phyloP scores from a whole-genome alignment of 2,888 invertebrate genomes.

The Megalurothrips usitatus region DNA sequence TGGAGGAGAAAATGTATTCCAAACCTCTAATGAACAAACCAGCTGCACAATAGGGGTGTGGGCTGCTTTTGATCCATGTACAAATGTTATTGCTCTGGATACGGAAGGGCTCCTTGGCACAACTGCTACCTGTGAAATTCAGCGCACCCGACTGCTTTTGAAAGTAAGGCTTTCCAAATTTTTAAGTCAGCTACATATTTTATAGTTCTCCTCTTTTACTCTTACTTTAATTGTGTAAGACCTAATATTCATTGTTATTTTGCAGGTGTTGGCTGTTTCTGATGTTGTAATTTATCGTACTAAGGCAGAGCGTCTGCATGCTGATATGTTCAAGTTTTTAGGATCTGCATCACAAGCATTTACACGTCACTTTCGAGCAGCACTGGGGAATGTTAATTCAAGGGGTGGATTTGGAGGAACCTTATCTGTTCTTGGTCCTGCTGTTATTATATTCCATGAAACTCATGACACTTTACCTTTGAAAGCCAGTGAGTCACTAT shows the following conservation, averaged over 20 bases:
- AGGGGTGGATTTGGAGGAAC: conserved; percentile 47
- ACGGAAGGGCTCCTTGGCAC: conserved; percentile 73
- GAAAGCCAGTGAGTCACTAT: conserved; percentile 49
- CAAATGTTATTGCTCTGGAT: conserved; percentile 66
- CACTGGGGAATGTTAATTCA: conserved; percentile 48
- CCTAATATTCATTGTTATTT: conserved; percentile 31
- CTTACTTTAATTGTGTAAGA: not conserved
- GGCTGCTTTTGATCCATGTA: conserved; percentile 64
- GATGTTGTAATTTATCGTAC: conserved; percentile 75
- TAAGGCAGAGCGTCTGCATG: conserved; percentile 66
- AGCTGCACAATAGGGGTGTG: conserved; percentile 75
- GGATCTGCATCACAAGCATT: conserved; percentile 72
- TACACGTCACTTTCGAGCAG: conserved; percentile 63
- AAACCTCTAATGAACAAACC: conserved; percentile 60
- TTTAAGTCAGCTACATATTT: not conserved
- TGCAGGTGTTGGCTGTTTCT: conserved; percentile 69
- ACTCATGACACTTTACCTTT: conserved; percentile 66
- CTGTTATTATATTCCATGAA: conserved; percentile 74
- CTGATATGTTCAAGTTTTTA: conserved; percentile 71
- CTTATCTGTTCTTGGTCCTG: conserved; percentile 61
- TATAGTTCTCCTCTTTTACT: not conserved
- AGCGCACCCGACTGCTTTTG: conserved; percentile 63
- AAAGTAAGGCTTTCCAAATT: conserved; percentile 49
- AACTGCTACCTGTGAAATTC: conserved; percentile 54
- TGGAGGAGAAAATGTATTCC: conserved; percentile 56